Evolutionary conservation across 2,113 vertebrate species (phyloP).

Genomic region (Trematocara unimaculatum): DNA sequence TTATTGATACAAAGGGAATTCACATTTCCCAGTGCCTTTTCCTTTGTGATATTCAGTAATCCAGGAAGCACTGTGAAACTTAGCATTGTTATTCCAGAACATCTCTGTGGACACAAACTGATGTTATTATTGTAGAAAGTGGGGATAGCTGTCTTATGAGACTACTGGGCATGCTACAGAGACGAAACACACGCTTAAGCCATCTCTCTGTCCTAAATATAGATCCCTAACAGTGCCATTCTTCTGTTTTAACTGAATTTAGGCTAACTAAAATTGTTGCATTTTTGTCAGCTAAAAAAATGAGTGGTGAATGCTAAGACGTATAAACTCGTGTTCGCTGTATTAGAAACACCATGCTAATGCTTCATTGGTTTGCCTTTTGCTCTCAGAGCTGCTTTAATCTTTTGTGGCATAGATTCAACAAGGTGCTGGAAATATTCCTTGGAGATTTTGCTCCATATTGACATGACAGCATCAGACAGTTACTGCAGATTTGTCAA

Average conservation of each 20-base stretch:
- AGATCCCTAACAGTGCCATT: background rate
- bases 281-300: background rate
- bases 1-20: background rate
- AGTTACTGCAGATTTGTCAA: background rate
- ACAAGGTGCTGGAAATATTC: background rate
- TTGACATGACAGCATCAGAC: background rate
- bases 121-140: background rate
- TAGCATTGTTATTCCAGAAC: background rate
- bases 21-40: background rate
- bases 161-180: background rate
- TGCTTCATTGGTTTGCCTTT: background rate
- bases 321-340: background rate
- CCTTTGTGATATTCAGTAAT: background rate
- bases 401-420: background rate
- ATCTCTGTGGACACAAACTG: slow-evolving; percentile 6
- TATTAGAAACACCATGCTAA: background rate
- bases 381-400: background rate
- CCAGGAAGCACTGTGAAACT: background rate
- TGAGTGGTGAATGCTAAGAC: background rate
- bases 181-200: background rate
- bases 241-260: background rate
- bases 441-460: background rate
- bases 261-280: background rate
- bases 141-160: background rate
- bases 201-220: background rate